Evolutionary conservation across 2,797 vertebrate species (phyloP).

Genomic region (Tokudaia muenninki): DNA sequence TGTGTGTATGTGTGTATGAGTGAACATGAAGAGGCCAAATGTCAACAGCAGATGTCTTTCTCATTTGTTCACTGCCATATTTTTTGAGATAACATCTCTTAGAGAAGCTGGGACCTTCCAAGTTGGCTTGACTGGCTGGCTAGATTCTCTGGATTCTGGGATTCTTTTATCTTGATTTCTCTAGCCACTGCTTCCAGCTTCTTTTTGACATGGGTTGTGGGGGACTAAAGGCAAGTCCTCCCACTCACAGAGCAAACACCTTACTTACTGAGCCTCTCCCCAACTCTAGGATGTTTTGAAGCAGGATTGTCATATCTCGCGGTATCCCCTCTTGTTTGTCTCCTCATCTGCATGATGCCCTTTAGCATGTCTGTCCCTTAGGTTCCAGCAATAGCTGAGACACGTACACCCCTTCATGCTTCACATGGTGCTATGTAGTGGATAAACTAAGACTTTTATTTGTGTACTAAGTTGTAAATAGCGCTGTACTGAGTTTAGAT

Average conservation of each 20-base stretch:
- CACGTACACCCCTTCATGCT: neutral
- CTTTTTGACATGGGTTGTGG: neutral
- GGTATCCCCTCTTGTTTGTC: neutral
- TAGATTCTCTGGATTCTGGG: neutral
- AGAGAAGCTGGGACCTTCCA: no score
- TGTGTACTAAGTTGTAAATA: neutral
- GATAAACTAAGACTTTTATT: neutral
- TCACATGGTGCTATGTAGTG: neutral
- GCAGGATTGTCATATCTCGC: neutral
- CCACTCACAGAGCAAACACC: neutral
- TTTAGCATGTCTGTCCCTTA: neutral
- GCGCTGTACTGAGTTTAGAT: neutral
- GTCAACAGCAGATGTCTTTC: neutral
- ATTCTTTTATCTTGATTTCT: neutral
- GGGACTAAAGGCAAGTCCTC: no score
- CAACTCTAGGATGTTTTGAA: neutral
- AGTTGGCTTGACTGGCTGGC: neutral
- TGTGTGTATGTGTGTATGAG: neutral
- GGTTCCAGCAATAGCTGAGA: neutral
- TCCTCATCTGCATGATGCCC: rapidly evolving
- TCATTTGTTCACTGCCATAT: neutral
- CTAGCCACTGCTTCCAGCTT: neutral
- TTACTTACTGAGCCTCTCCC: neutral
- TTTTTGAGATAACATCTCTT: neutral
- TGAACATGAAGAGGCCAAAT: neutral